These are phyloP conservation scores for Chlamydotis undulata DNA, from an alignment of 2,113 vertebrate genomes.

Conservation along the genomic window DNA sequence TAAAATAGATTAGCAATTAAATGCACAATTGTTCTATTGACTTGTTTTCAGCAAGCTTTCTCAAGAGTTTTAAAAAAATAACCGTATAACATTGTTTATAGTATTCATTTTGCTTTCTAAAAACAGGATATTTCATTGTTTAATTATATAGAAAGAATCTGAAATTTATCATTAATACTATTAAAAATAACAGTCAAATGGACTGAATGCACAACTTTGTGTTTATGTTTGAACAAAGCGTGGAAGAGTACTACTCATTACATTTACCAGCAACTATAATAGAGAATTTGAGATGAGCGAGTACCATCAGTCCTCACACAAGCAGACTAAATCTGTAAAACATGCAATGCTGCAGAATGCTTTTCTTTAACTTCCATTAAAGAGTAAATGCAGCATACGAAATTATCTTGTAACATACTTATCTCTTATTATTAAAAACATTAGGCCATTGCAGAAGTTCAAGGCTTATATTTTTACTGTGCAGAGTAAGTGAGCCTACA, in stretches of 20 bases:
- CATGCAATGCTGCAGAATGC: constrained; percentile 9
- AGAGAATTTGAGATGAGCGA: constrained; percentile 26
- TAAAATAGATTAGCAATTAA: constrained; percentile 35
- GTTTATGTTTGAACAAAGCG: background rate
- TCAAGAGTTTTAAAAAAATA: background rate
- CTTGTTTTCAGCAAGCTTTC: background rate
- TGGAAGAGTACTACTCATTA: background rate
- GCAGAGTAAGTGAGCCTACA: constrained; percentile 30
- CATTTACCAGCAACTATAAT: background rate
- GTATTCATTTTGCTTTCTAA: background rate
- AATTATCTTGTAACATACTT: constrained; percentile 50
- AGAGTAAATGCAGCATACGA: constrained; percentile 18
- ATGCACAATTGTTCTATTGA: constrained; percentile 11
- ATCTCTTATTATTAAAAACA: constrained; percentile 58
- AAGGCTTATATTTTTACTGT: constrained; percentile 41
- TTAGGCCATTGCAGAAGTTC: constrained; percentile 43
- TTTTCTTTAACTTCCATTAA: constrained; percentile 47
- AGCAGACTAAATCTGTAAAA: constrained; percentile 40
- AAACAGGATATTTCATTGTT: background rate
- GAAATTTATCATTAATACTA: background rate
- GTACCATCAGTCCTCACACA: constrained; percentile 29
- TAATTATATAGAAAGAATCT: background rate
- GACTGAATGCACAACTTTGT: background rate
- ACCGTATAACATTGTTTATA: background rate
- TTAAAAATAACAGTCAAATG: background rate